These are phyloP conservation scores for Acholoe squamosa DNA, from an alignment of 2,888 invertebrate genomes.

Conservation along the genomic window DNA sequence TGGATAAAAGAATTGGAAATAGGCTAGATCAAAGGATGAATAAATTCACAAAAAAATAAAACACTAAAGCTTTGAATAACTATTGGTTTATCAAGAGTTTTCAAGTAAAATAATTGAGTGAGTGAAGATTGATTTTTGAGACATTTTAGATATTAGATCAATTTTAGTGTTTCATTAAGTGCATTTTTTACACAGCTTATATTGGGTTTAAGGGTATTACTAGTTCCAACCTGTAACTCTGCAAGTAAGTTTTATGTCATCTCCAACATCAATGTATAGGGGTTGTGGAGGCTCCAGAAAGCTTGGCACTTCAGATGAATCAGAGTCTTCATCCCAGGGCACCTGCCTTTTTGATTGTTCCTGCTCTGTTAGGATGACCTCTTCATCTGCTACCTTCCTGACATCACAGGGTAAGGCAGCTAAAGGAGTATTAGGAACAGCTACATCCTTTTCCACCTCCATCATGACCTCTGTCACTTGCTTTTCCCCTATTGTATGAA, in stretches of 20 bases:
- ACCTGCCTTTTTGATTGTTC: not conserved
- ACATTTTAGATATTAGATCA: too few relatives aligned
- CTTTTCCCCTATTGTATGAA: not conserved
- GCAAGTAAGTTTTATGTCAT: conserved; percentile 62
- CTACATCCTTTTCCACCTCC: not conserved
- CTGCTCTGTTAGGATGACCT: not conserved
- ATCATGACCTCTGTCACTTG: too few relatives aligned
- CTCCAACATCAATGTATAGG: conserved; percentile 64
- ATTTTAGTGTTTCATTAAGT: too few relatives aligned
- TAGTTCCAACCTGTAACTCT: conserved; percentile 57
- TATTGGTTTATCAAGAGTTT: too few relatives aligned
- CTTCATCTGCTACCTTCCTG: not conserved
- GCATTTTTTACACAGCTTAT: too few relatives aligned
- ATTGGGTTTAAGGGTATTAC: not conserved
- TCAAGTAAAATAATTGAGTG: too few relatives aligned
- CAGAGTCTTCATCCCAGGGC: conserved; percentile 41
- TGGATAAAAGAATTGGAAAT: not conserved
- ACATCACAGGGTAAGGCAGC: not conserved
- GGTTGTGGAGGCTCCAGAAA: conserved; percentile 61
- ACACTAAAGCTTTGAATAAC: too few relatives aligned
- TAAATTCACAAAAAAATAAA: too few relatives aligned
- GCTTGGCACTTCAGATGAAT: not conserved
- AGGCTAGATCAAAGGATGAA: too few relatives aligned
- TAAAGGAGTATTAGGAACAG: not conserved
- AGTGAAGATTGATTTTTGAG: too few relatives aligned